phyloP scores from a whole-genome alignment of 2,888 invertebrate species.

The Deilephila elpenor region DNA sequence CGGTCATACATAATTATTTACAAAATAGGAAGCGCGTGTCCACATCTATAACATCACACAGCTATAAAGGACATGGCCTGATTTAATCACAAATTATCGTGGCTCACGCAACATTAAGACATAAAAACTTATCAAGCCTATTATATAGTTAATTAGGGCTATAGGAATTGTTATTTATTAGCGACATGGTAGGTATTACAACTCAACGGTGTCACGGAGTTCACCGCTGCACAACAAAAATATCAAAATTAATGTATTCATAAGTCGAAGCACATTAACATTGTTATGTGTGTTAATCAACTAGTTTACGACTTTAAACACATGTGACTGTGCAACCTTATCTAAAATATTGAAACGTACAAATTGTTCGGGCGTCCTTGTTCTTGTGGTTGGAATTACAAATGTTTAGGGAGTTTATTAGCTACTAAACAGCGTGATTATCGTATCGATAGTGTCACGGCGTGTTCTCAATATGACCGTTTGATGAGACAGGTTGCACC shows the following conservation, averaged over 20 bases:
- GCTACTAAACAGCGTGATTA: conserved; percentile 68
- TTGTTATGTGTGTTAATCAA: conserved; percentile 26
- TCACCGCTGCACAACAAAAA: conserved; percentile 49
- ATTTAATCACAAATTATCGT: conserved; percentile 62
- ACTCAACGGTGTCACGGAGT: conserved; percentile 54
- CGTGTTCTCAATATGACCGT: conserved; percentile 54
- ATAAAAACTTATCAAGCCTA: conserved; percentile 75
- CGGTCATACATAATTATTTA: conserved; percentile 38
- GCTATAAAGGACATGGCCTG: conserved; percentile 48
- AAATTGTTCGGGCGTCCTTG: conserved; percentile 28
- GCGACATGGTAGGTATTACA: conserved; percentile 53
- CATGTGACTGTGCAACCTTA: conserved; percentile 39
- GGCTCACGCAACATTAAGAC: conserved; percentile 70
- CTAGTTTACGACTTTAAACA: conserved; percentile 33
- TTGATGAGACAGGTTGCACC: conserved; percentile 73
- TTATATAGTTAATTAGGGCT: conserved; percentile 71
- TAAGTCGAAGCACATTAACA: conserved; percentile 29
- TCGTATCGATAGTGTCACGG: conserved; percentile 71
- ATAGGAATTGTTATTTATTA: conserved; percentile 71
- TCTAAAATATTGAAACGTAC: conserved; percentile 37
- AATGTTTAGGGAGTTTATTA: conserved; percentile 59
- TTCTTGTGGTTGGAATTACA: conserved; percentile 42
- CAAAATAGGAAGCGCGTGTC: conserved; percentile 35
- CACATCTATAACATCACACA: conserved; percentile 39
- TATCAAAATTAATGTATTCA: conserved; percentile 38